A percentile compares a stretch with the other conserved stretches of the same genome.
phyloP scores from a whole-genome alignment of 2,113 vertebrate genomes.

The Megaceryle maxima region DNA sequence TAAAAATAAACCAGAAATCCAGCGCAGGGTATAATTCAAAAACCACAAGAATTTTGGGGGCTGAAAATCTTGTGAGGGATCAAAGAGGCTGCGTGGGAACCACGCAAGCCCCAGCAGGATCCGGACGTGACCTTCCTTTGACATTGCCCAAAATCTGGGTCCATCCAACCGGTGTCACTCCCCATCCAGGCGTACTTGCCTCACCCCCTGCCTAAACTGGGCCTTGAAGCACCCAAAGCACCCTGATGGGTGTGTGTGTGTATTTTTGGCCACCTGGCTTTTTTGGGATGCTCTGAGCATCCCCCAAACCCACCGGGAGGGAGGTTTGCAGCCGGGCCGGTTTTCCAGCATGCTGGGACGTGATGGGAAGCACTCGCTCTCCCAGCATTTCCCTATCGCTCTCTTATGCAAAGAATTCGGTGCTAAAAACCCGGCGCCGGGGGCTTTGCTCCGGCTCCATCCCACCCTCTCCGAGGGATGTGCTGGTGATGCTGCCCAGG shows the following conservation, averaged over 20 bases:
- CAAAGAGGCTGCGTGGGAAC: slow-evolving; percentile 10
- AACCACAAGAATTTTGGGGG: neutral
- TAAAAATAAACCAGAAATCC: neutral
- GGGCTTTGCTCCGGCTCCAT: neutral
- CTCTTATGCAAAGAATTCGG: neutral
- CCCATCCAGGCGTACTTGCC: accelerated
- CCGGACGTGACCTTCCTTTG: neutral
- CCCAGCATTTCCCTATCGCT: slow-evolving; percentile 21
- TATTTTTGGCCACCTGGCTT: neutral
- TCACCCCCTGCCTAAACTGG: accelerated
- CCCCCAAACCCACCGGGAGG: neutral
- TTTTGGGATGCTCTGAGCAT: neutral
- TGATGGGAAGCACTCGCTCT: neutral
- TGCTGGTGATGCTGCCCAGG: accelerated
- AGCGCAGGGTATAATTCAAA: neutral
- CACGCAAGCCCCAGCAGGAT: neutral
- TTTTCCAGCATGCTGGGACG: neutral
- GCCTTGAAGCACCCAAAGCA: neutral
- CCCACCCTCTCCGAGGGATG: neutral
- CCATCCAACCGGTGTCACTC: accelerated
- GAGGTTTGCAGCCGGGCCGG: accelerated
- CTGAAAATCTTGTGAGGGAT: neutral
- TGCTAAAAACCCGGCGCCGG: neutral
- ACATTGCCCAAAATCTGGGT: neutral
- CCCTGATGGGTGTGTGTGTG: accelerated